Base-by-base conservation (phyloP, 2,888 invertebrate species). In the Ernsta delagoae region DNA sequence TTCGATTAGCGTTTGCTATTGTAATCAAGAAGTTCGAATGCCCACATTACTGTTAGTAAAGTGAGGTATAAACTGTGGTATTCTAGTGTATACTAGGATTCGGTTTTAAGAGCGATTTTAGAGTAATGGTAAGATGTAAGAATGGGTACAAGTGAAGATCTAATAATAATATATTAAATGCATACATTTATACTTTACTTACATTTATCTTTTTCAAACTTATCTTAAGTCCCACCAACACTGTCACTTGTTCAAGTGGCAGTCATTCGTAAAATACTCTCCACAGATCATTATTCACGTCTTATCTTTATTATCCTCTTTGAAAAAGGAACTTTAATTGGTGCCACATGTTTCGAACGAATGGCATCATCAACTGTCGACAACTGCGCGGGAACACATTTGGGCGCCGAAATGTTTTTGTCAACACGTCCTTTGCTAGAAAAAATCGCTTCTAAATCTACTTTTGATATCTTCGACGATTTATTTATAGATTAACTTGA, bases 271-370 rank as follows among this genome's bases (percentile, higher is more conserved):
- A 84, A 88, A 87, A 84, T 80, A 81, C 86, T 87, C 84, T 89
- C 84, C 85, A 87, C 89, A 88, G 87, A 83, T 87, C 84, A 90
- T 90, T 90, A 90, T 86, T 90, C 87, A 88, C 76, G 77, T 84
- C 84, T 88, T 90, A 90, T 91, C 90, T 91, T 88, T 88, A 89
- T 89, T 88, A 87, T 83, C 77, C 85, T 85, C 85, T 84, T 81
- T 81, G 82, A 86, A 86, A 89, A 90, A 90, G 54, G 85, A 89
- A 86, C 84, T 89, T 85, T 91, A 91, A 91, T 91, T 91, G 90
- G 85, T 88, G 82, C 89, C 91, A 91, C 88, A 90, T 91, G 91
- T 89, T 86, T 76, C 76, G 79, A 84, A 85, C 79, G 78, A 82
- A 84, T 84, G 84, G 84, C 80, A 79, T 80, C 78, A 75, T 74